A percentile compares a stretch with the other conserved stretches of the same genome.
phyloP scores from a whole-genome alignment of 2,797 vertebrate genomes.

The Buceros bicornis region DNA sequence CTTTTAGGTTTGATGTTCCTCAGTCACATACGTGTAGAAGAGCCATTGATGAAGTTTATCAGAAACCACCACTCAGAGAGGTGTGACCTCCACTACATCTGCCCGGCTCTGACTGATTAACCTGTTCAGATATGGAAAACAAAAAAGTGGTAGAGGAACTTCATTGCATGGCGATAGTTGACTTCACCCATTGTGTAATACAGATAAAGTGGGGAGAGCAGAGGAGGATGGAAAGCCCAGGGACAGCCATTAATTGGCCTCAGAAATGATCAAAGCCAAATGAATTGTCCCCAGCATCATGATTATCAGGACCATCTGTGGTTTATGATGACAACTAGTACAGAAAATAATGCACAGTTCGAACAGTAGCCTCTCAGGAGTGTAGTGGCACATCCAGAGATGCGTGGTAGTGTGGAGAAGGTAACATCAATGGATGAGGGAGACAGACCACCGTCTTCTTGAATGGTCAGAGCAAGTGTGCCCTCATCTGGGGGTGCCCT shows the following conservation, averaged over 20 bases:
- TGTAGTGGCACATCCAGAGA: not conserved
- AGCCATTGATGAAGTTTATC: fast-evolving
- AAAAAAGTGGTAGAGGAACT: not conserved
- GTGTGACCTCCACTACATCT: not conserved
- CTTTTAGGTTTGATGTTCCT: not conserved
- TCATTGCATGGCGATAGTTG: fast-evolving
- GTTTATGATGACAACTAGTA: not conserved
- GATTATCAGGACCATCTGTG: not conserved
- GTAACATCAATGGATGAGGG: fast-evolving
- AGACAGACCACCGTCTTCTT: not conserved
- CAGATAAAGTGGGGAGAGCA: not conserved
- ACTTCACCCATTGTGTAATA: fast-evolving
- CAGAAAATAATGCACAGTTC: not conserved
- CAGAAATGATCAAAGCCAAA: not conserved
- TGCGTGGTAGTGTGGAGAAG: fast-evolving
- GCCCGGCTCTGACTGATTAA: not conserved
- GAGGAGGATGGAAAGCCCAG: not conserved
- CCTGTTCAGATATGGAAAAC: not conserved
- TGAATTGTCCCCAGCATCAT: not conserved
- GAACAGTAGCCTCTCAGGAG: not conserved
- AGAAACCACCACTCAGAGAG: not conserved
- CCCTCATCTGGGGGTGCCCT: not conserved
- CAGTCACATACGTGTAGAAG: not conserved
- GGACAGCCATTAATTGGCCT: not conserved
- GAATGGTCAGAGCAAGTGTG: fast-evolving